Conservation (phyloP, 1,140 invertebrate genomes). For the Fopius arisanus region DNA sequence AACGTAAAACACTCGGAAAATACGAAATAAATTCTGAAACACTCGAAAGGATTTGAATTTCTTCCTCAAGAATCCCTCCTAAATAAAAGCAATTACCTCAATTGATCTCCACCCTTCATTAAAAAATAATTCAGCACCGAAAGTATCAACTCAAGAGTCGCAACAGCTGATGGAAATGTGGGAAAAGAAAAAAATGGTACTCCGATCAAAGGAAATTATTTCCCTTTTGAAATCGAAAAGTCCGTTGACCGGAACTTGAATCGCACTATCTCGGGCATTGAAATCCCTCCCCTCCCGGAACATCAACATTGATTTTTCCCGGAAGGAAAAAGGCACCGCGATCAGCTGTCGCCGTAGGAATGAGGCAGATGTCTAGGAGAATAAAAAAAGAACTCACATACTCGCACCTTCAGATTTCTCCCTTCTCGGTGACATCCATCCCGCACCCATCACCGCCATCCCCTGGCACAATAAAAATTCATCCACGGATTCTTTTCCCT, state of each 20-base stretch:
- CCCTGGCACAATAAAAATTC: not conserved
- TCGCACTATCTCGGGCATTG: not conserved
- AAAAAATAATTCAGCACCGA: not conserved
- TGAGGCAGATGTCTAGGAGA: not conserved
- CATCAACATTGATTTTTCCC: constrained; percentile 5
- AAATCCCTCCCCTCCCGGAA: not conserved
- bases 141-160: not conserved
- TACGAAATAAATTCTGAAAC: not conserved
- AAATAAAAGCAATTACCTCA: no score
- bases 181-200: not conserved
- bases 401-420: not conserved
- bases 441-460: not conserved
- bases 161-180: not conserved
- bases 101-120: no score
- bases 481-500: constrained; percentile 46
- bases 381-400: constrained; percentile 1
- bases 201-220: not conserved
- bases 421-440: not conserved
- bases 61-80: no score
- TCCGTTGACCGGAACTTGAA: constrained; percentile 14
- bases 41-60: not conserved
- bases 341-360: not conserved
- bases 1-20: not conserved
- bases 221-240: not conserved
- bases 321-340: constrained; percentile 12